These are phyloP conservation scores for Scatophagus argus DNA, from an alignment of 2,113 vertebrate genomes.

Conservation along the genomic window DNA sequence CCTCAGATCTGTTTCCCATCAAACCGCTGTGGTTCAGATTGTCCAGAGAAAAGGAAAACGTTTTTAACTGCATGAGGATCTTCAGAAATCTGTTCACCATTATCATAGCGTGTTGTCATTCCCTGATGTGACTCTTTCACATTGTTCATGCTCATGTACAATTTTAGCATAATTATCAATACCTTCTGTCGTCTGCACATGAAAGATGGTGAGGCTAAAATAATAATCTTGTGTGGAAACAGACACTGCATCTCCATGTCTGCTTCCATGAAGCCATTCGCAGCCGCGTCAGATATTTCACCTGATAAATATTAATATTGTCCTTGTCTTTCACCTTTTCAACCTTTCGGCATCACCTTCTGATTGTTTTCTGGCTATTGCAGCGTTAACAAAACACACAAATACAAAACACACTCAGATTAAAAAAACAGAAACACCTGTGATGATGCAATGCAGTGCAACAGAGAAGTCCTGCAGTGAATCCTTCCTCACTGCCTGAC, in stretches of 20 bases:
- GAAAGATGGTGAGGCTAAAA: background rate
- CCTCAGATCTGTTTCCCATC: slow-evolving; percentile 78
- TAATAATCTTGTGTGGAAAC: background rate
- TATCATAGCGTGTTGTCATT: slow-evolving; percentile 54
- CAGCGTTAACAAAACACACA: slow-evolving; percentile 60
- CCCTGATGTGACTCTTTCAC: slow-evolving; percentile 25
- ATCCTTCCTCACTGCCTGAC: slow-evolving; percentile 22
- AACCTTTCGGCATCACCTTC: slow-evolving; percentile 53
- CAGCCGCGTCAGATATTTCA: slow-evolving; percentile 5
- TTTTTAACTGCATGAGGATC: slow-evolving; percentile 65
- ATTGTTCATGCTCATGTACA: background rate
- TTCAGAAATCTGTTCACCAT: slow-evolving; percentile 74
- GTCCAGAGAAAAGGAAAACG: slow-evolving; percentile 70
- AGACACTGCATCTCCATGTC: background rate
- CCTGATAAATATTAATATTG: slow-evolving; percentile 54
- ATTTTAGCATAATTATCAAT: background rate
- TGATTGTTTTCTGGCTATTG: slow-evolving; percentile 49
- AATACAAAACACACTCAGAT: slow-evolving; percentile 31
- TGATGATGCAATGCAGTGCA: slow-evolving; percentile 67
- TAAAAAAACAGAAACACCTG: slow-evolving; percentile 49
- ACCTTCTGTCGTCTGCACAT: background rate
- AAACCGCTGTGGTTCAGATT: slow-evolving; percentile 37
- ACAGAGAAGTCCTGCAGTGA: slow-evolving; percentile 34
- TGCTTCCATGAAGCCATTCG: slow-evolving; percentile 14
- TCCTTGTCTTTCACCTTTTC: slow-evolving; percentile 31